These are phyloP conservation scores for Macrosoma leucophasiata DNA, from an alignment of 2,888 invertebrate genomes.

Conservation along the genomic window DNA sequence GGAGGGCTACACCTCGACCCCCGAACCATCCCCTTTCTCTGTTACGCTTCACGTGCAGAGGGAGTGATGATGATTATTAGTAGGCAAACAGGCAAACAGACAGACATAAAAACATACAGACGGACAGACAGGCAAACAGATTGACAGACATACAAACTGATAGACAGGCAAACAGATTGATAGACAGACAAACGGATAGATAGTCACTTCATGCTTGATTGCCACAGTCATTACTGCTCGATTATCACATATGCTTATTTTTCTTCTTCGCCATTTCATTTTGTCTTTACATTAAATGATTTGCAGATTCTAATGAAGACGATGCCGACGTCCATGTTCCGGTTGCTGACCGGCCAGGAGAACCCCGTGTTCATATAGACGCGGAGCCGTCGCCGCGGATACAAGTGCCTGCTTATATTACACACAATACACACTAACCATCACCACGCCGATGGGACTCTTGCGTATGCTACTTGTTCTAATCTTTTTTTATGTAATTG, in stretches of 20 bases:
- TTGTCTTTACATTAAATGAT: constrained; percentile 11
- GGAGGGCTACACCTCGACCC: too few species aligned
- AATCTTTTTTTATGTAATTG: too few species aligned
- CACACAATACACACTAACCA: too few species aligned
- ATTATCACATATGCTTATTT: neutral
- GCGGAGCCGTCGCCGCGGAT: too few species aligned
- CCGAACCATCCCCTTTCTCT: too few species aligned
- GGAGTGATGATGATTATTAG: too few species aligned
- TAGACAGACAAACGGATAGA: neutral
- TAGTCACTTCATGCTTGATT: neutral
- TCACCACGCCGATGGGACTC: too few species aligned
- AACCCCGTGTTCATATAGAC: constrained; percentile 97
- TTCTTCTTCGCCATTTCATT: neutral
- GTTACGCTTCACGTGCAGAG: too few species aligned
- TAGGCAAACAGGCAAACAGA: too few species aligned
- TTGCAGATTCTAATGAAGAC: constrained; percentile 99
- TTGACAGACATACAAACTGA: neutral
- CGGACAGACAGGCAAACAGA: too few species aligned
- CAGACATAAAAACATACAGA: too few species aligned
- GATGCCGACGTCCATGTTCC: constrained; percentile 99
- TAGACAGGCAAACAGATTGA: neutral
- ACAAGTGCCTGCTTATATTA: constrained; percentile 81
- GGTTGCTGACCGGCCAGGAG: constrained; percentile 98
- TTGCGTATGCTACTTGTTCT: too few species aligned
- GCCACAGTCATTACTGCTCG: constrained; percentile 10